Evolutionary conservation across 1,140 invertebrate genomes (phyloP).

Genomic region (Diabrotica virgifera): DNA sequence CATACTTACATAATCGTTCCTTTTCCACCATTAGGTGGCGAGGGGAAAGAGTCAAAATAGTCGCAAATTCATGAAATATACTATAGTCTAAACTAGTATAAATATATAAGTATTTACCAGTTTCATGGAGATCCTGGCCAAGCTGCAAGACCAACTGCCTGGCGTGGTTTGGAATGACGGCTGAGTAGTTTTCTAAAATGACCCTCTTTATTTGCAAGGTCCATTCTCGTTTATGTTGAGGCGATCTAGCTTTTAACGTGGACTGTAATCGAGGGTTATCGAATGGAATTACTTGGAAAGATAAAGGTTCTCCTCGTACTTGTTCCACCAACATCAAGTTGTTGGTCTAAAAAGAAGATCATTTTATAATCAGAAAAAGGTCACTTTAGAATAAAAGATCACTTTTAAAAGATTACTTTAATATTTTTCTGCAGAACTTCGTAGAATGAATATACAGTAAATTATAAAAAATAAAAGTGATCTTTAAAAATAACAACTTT

Average conservation of each 20-base stretch:
- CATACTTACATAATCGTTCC: no score
- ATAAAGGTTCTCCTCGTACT: conserved; percentile 87
- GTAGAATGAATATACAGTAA: no score
- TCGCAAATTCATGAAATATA: no score
- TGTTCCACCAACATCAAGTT: conserved; percentile 97
- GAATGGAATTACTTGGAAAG: conserved; percentile 95
- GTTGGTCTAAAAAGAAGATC: conserved; percentile 4
- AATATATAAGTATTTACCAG: conserved; percentile 26
- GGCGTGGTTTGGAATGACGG: conserved; percentile 89
- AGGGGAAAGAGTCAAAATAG: no score
- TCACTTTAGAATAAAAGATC: no score
- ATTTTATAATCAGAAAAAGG: no score
- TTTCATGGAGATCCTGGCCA: conserved; percentile 64
- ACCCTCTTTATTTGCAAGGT: conserved; percentile 85
- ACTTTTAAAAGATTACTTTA: no score
- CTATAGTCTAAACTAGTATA: no score
- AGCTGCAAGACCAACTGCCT: conserved; percentile 89
- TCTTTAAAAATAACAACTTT: no score
- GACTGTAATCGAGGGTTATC: conserved; percentile 87
- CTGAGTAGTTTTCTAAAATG: conserved; percentile 92
- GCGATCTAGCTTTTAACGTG: conserved; percentile 82
- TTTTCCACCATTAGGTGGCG: no score
- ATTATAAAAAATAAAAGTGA: no score
- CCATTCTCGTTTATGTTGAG: conserved; percentile 94
- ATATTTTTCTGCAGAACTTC: no score